A percentile compares a stretch with the other conserved stretches of the same genome.
Evolutionary conservation across 1,140 invertebrate species (phyloP).

Genomic region (Conopomorpha cramerella): DNA sequence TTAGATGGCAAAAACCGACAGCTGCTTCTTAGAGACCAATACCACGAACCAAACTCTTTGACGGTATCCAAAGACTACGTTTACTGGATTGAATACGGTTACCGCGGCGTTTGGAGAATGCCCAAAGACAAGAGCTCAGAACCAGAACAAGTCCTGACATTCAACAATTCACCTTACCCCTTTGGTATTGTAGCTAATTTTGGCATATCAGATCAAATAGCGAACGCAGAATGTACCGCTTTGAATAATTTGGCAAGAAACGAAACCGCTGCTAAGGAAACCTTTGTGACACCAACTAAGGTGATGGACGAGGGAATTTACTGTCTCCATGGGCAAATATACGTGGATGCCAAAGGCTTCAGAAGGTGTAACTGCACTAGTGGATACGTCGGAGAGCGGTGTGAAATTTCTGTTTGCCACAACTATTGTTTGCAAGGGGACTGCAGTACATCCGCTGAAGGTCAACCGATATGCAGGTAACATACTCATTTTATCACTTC

Average conservation of each 20-base stretch:
- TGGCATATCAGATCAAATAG: slow-evolving; percentile 43
- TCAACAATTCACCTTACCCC: slow-evolving; percentile 43
- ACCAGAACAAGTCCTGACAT: slow-evolving; percentile 26
- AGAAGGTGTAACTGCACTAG: slow-evolving; percentile 54
- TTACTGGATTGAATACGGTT: slow-evolving; percentile 84
- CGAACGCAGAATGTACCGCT: slow-evolving; percentile 30
- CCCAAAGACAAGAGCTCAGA: slow-evolving; percentile 24
- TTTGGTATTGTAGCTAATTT: slow-evolving; percentile 64
- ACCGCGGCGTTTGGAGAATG: slow-evolving; percentile 72
- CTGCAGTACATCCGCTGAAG: slow-evolving; percentile 53
- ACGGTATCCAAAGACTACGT: slow-evolving; percentile 72
- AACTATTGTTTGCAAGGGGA: slow-evolving; percentile 73
- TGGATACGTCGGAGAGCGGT: slow-evolving; percentile 65
- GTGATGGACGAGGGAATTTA: slow-evolving; percentile 40
- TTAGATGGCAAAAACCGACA: slow-evolving; percentile 74
- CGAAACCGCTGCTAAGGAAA: slow-evolving; percentile 25
- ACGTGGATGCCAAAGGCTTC: slow-evolving; percentile 27
- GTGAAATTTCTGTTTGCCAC: slow-evolving; percentile 70
- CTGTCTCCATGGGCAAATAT: slow-evolving; percentile 62
- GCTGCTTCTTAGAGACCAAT: slow-evolving; percentile 61
- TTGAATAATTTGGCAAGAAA: slow-evolving; percentile 27
- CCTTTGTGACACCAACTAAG: slow-evolving; percentile 21
- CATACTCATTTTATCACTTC: too few relatives aligned
- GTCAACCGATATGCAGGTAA: slow-evolving; percentile 53
- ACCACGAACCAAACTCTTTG: slow-evolving; percentile 73